A percentile compares a stretch with the other conserved stretches of the same genome.
phyloP scores from a whole-genome alignment of 1,140 invertebrate genomes.

The Trachelipus rathkii region DNA sequence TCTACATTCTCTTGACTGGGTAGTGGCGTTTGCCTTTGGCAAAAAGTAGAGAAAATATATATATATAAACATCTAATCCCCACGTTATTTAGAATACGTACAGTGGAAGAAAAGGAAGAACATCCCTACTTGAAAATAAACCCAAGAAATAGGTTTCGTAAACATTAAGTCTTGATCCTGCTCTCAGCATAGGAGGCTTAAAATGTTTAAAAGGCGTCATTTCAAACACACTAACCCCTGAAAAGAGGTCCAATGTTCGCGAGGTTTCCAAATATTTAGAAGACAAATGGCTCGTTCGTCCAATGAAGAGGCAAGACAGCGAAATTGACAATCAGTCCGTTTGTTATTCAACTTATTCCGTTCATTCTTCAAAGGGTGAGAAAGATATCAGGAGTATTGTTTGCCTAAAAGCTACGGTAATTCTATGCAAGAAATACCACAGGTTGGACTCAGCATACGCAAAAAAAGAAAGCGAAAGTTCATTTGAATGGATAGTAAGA shows the following conservation, averaged over 20 bases:
- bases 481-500: constrained; percentile 81
- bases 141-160: constrained; percentile 60
- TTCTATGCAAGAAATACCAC: constrained; percentile 78
- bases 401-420: constrained; percentile 69
- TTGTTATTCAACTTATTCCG: constrained; percentile 83
- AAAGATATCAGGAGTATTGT: constrained; percentile 75
- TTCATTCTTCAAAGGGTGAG: constrained; percentile 77
- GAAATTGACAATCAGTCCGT: constrained; percentile 45
- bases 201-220: constrained; percentile 68
- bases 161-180: too few species aligned
- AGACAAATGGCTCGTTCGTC: constrained; percentile 73
- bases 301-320: constrained; percentile 45
- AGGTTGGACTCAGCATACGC: constrained; percentile 69
- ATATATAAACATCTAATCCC: too few species aligned
- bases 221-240: constrained; percentile 58
- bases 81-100: constrained; percentile 64
- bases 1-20: constrained; percentile 88
- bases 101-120: constrained; percentile 67
- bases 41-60: constrained; percentile 74
- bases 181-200: constrained; percentile 60
- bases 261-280: constrained; percentile 61
- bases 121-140: too few species aligned
- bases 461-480: constrained; percentile 79
- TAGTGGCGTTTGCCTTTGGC: constrained; percentile 93
- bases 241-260: constrained; percentile 35